These are phyloP conservation scores for Dryobota labecula DNA, from an alignment of 2,888 invertebrate species.

Conservation along the genomic window DNA sequence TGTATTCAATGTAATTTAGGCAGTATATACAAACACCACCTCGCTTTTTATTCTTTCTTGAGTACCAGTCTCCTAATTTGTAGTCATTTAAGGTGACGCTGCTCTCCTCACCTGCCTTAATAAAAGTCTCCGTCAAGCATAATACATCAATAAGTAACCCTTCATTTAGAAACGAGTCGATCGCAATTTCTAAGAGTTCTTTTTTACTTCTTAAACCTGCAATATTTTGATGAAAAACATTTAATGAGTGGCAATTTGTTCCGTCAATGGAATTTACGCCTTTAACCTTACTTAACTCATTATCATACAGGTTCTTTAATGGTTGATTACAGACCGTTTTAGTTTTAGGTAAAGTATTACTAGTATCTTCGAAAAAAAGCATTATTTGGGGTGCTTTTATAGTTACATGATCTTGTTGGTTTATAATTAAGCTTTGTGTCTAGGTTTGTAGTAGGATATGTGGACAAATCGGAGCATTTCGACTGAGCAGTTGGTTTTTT, in stretches of 20 bases:
- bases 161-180: not conserved
- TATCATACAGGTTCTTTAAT: not conserved
- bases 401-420: not conserved
- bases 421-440: not conserved
- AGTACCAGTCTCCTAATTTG: constrained; percentile 10
- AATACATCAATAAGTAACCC: not conserved
- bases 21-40: too few relatives aligned
- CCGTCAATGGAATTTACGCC: not conserved
- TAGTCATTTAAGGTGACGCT: not conserved
- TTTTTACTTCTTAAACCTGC: constrained; percentile 5
- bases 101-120: not conserved
- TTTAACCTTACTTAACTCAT: not conserved
- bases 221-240: constrained; percentile 2
- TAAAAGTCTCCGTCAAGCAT: constrained; percentile 1
- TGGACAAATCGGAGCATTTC: not conserved
- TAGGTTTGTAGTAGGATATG: not conserved
- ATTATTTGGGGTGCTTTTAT: not conserved
- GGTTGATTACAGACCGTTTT: not conserved
- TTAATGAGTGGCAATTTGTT: not conserved
- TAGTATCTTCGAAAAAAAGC: constrained; percentile 4
- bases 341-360: not conserved
- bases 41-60: not conserved
- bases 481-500: not conserved
- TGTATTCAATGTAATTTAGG: too few relatives aligned
- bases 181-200: not conserved